Evolutionary conservation across 2,888 invertebrate genomes (phyloP).

Genomic region (Agrotis puta): DNA sequence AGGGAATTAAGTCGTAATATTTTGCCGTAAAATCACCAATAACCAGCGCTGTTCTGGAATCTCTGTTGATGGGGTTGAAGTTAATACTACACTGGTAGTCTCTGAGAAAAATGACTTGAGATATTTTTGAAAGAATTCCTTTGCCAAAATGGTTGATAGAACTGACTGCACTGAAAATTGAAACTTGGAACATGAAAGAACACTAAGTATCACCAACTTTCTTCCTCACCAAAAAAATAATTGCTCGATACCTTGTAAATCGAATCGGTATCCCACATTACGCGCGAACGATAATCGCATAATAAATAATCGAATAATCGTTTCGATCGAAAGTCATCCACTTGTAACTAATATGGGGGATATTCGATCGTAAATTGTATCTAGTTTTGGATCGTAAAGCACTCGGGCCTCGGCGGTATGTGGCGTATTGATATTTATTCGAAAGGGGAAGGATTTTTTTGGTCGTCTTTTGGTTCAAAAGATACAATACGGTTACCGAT

Average conservation of each 20-base stretch:
- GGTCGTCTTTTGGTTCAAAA: constrained; percentile 41
- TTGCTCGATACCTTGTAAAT: constrained; percentile 46
- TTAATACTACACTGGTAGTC: background rate
- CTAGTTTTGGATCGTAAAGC: constrained; percentile 67
- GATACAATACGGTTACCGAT: constrained; percentile 44
- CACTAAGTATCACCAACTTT: background rate
- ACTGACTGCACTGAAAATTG: too few species aligned
- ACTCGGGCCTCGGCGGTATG: constrained; percentile 59
- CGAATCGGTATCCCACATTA: constrained; percentile 66
- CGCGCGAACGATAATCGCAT: constrained; percentile 63
- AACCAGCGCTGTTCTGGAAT: background rate
- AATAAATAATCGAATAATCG: constrained; percentile 66
- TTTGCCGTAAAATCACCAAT: background rate
- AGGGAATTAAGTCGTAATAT: background rate
- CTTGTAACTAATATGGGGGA: constrained; percentile 65
- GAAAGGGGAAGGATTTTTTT: constrained; percentile 45
- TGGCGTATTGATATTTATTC: constrained; percentile 57
- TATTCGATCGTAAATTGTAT: constrained; percentile 64
- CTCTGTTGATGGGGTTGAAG: background rate
- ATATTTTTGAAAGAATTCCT: too few species aligned
- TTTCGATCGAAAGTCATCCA: constrained; percentile 64
- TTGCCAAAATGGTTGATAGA: too few species aligned
- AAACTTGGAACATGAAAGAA: background rate
- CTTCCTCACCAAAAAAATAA: constrained; percentile 15
- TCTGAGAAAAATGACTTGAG: too few species aligned